These are phyloP conservation scores for Caerostris darwini DNA, from an alignment of 1,140 invertebrate genomes.

Conservation along the genomic window DNA sequence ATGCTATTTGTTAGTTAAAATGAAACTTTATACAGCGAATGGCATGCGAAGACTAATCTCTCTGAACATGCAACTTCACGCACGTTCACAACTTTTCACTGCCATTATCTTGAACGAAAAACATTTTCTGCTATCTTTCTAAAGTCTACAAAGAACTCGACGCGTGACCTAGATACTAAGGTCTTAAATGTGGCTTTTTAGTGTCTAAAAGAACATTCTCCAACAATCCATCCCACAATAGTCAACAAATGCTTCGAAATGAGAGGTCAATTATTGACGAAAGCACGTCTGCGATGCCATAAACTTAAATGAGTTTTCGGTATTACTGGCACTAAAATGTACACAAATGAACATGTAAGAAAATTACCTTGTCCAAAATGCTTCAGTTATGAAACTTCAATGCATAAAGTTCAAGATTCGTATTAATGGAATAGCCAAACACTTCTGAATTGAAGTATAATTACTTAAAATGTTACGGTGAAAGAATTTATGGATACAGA, in stretches of 20 bases:
- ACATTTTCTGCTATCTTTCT: not conserved
- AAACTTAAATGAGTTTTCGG: not conserved
- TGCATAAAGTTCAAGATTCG: not conserved
- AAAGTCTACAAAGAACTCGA: not conserved
- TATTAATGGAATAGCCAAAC: not conserved
- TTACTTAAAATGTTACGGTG: not conserved
- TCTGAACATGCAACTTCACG: no score
- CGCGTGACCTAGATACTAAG: slow-evolving; percentile 11
- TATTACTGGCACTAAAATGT: not conserved
- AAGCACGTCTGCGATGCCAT: not conserved
- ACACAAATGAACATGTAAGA: not conserved
- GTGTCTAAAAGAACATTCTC: not conserved
- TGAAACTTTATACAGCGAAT: no score
- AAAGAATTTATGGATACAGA: not conserved
- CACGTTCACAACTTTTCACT: not conserved
- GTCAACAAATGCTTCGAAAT: not conserved
- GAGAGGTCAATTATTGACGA: not conserved
- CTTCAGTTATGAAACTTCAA: not conserved
- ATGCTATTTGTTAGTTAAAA: no score
- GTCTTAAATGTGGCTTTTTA: not conserved
- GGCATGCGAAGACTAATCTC: no score
- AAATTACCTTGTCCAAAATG: not conserved
- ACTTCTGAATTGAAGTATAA: not conserved
- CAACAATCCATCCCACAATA: not conserved
- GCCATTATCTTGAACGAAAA: slow-evolving; percentile 15